Evolutionary conservation across 2,797 vertebrate genomes (phyloP), one percentile per base, ranked within the genome.

Genomic region (Onychomys torridus): DNA sequence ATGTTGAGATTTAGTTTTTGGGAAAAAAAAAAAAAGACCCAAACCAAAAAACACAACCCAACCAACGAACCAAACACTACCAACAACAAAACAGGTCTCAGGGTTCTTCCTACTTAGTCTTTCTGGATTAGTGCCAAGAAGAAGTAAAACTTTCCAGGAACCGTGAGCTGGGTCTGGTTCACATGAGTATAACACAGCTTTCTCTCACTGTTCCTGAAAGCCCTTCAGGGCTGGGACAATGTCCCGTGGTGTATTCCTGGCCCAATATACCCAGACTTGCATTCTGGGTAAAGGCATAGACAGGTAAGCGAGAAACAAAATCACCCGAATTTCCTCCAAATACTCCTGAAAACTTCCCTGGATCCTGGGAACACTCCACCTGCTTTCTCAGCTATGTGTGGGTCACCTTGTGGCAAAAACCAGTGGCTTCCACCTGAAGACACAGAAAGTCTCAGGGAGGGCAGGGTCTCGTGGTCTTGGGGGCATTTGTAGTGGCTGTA

Each of bases 141-240:
- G 96, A 97, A 97, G 82, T 86, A 93, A 97, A 97, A 97, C 49
- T 73, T 55, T 61, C 75, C 2, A 8, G 12, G 32, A 61, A 2
- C 2, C 78, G 82, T 92, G 57, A 78, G 32, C 29, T 57, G 23
- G 32, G 78, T 61, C 57, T 27, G 37, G 83, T 21, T 17, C 75
- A 37, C 12, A 12, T 57, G 73, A 40, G 46, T 14, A 4, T 19
- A 14, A 9, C 6, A 5, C 11, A 17, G 27, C 84, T 77, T 65
- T 71, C 55, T 11, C 9, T 14, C 57, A 2, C 46, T 11, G 34
- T 37, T 52, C 21, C 67, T 0, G 1, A 1, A 27, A 77, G 55
- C 34, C 37, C 46, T 67, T 61, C 46, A 34, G 91, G 57, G 43
- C 43, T 79, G 43, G 29, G 17, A 2, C 7, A 25, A 29, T 7